A percentile compares a stretch with the other conserved stretches of the same genome.
Conservation (phyloP, 2,113 vertebrate genomes). For the Notarius lentiginosus region DNA sequence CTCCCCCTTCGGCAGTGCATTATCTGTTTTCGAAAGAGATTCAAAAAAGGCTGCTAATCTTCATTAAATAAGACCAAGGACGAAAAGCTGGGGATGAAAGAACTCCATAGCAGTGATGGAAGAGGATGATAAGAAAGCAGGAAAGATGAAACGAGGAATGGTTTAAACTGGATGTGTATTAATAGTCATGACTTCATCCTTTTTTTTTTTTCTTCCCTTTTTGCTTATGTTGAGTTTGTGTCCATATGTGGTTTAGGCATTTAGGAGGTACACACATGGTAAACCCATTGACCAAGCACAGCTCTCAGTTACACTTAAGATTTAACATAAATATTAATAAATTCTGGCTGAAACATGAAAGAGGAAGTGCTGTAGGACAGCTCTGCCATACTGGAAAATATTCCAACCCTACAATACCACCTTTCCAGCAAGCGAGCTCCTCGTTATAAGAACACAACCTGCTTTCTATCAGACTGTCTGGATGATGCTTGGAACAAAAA, state of each 20-base stretch:
- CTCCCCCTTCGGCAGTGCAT: conserved; percentile 8
- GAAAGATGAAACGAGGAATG: conserved; percentile 24
- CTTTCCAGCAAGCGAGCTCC: background rate
- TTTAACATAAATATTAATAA: conserved; percentile 12
- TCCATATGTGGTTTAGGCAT: conserved; percentile 25
- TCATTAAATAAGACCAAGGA: conserved; percentile 23
- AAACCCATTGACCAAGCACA: conserved; percentile 10
- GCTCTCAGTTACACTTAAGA: conserved; percentile 7
- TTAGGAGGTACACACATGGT: background rate
- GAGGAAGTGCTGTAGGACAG: background rate
- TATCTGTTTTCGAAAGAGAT: conserved; percentile 27
- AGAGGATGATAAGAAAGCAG: conserved; percentile 46
- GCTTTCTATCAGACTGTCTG: conserved; percentile 36
- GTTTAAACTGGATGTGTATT: conserved; percentile 54
- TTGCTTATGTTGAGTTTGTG: conserved; percentile 12
- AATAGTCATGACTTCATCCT: conserved; percentile 60
- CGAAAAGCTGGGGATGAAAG: conserved; percentile 41
- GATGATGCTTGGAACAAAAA: conserved; percentile 19
- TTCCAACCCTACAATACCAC: background rate
- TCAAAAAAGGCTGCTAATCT: conserved; percentile 21
- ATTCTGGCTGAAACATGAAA: conserved; percentile 7
- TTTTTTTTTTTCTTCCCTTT: conserved; percentile 1
- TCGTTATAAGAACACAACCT: background rate
- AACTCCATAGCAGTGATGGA: conserved; percentile 27
- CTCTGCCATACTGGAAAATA: conserved; percentile 19